phyloP scores from a whole-genome alignment of 2,888 invertebrate species.

The Athalia circularis region DNA sequence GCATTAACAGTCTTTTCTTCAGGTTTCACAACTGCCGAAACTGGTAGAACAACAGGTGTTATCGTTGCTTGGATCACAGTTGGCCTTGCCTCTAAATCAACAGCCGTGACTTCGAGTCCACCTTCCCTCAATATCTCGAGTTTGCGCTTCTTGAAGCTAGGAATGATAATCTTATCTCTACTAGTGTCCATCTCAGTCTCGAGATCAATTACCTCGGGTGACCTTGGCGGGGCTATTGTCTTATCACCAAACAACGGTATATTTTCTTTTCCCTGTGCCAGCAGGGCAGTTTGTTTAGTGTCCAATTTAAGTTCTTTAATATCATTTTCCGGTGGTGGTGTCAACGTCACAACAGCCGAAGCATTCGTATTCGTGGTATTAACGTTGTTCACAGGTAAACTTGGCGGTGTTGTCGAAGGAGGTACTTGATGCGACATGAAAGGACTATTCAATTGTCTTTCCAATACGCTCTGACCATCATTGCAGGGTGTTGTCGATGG shows the following conservation, averaged over 20 bases:
- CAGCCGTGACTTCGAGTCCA: conserved; percentile 85
- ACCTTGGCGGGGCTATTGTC: conserved; percentile 77
- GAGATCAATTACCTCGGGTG: conserved; percentile 81
- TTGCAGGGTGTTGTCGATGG: conserved; percentile 66
- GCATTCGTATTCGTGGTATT: conserved; percentile 63
- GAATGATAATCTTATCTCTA: conserved; percentile 70
- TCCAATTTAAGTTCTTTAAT: conserved; percentile 70
- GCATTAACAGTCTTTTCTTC: conserved; percentile 56
- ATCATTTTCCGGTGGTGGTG: conserved; percentile 73
- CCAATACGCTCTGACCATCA: conserved; percentile 66
- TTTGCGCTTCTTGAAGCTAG: conserved; percentile 81
- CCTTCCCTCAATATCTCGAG: conserved; percentile 85
- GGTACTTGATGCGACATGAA: conserved; percentile 59
- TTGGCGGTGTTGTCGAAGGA: conserved; percentile 60
- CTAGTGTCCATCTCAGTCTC: conserved; percentile 74
- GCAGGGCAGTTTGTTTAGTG: conserved; percentile 68
- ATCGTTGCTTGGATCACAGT: conserved; percentile 76
- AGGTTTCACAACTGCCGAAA: conserved; percentile 68
- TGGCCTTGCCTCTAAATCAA: conserved; percentile 74
- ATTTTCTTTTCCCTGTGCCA: conserved; percentile 77
- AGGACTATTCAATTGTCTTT: conserved; percentile 69
- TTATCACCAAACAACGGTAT: conserved; percentile 74
- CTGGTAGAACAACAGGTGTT: conserved; percentile 72
- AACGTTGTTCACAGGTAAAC: conserved; percentile 59
- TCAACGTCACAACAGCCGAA: conserved; percentile 72